A percentile compares a stretch with the other conserved stretches of the same genome.
Conservation (phyloP, 2,888 invertebrate species). For the Erebia epiphron region DNA sequence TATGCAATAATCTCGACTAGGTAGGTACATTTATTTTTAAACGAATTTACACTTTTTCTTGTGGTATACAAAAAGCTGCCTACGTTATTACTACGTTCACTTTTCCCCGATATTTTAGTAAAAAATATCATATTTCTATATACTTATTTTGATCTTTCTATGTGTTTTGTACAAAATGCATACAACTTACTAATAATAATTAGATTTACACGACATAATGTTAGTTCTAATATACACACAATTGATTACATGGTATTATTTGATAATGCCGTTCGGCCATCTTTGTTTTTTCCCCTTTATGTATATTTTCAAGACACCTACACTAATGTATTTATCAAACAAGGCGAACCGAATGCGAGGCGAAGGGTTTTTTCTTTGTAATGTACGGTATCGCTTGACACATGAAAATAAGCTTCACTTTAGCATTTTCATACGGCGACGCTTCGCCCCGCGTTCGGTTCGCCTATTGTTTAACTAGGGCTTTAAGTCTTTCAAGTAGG, state of each 20-base stretch:
- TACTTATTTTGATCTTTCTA: conserved; percentile 50
- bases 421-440: too few relatives aligned
- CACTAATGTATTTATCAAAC: too few relatives aligned
- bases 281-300: neutral
- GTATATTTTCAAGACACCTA: too few relatives aligned
- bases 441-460: too few relatives aligned
- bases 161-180: conserved; percentile 71
- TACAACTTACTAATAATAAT: conserved; percentile 53
- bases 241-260: conserved; percentile 42
- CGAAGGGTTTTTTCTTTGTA: too few relatives aligned
- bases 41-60: conserved; percentile 58
- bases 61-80: conserved; percentile 72
- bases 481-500: too few relatives aligned
- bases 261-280: conserved; percentile 42
- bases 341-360: too few relatives aligned
- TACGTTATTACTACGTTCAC: conserved; percentile 51
- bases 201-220: conserved; percentile 56
- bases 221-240: conserved; percentile 54
- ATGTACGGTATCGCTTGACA: too few relatives aligned
- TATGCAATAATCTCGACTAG: conserved; percentile 71
- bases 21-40: conserved; percentile 53
- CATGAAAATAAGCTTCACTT: too few relatives aligned
- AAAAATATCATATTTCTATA: conserved; percentile 64
- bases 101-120: conserved; percentile 56
- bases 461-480: too few relatives aligned